Percentiles rank a stretch among this genome's conserved stretches.
Conservation (phyloP, 2,888 invertebrate genomes). For the Ophonus ardosiacus region DNA sequence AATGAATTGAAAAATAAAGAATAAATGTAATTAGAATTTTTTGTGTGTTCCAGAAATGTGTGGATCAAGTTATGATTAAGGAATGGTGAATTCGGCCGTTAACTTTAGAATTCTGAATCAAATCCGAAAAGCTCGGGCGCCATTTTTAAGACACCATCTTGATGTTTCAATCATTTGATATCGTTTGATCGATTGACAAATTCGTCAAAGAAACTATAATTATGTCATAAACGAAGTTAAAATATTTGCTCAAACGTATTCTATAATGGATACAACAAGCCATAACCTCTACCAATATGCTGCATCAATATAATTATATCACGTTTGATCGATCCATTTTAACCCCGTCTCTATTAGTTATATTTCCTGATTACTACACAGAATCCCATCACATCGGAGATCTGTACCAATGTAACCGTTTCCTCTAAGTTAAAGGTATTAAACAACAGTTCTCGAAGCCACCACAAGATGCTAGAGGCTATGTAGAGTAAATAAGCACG, state of each 20-base stretch:
- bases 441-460: neutral
- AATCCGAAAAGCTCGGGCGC: too few relatives aligned
- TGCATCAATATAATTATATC: slow-evolving; percentile 1
- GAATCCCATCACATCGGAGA: neutral
- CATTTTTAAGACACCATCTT: too few relatives aligned
- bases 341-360: neutral
- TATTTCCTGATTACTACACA: slow-evolving; percentile 19
- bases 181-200: too few relatives aligned
- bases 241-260: neutral
- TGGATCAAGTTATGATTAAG: too few relatives aligned
- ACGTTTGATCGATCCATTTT: neutral
- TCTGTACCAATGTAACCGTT: neutral
- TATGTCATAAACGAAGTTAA: neutral
- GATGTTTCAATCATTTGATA: too few relatives aligned
- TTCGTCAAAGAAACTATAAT: neutral
- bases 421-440: slow-evolving; percentile 4
- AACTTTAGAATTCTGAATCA: too few relatives aligned
- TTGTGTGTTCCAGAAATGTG: too few relatives aligned
- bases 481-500: neutral
- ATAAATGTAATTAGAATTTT: too few relatives aligned
- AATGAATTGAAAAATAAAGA: too few relatives aligned
- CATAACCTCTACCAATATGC: neutral
- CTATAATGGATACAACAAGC: neutral
- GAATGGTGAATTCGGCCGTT: too few relatives aligned
- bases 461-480: slow-evolving; percentile 14